phyloP scores from a whole-genome alignment of 2,888 invertebrate species.

The Oxycera nigricornis region DNA sequence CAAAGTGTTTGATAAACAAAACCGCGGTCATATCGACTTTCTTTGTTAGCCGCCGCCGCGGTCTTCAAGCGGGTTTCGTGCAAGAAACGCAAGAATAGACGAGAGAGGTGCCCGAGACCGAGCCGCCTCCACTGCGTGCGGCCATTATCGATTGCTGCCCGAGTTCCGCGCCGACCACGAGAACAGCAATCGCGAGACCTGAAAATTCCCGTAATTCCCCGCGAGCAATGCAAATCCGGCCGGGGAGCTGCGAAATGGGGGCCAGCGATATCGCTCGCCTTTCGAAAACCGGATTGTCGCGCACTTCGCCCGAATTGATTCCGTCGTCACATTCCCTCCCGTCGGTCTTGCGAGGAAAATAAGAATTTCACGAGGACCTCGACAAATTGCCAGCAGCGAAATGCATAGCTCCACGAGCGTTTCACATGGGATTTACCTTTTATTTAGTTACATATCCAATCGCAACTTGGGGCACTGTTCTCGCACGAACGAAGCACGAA shows the following conservation, averaged over 20 bases:
- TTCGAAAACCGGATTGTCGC: slow-evolving; percentile 16
- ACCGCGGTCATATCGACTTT: too few species aligned
- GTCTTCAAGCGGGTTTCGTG: background rate
- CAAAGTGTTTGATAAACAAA: too few species aligned
- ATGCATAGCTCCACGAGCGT: background rate
- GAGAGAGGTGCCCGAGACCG: background rate
- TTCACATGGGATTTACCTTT: slow-evolving; percentile 17
- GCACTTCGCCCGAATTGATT: slow-evolving; percentile 1
- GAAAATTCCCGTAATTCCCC: background rate
- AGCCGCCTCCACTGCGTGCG: background rate
- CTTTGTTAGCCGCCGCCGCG: too few species aligned
- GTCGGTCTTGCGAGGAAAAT: background rate
- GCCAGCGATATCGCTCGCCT: background rate
- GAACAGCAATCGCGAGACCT: background rate
- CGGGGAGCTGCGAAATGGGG: slow-evolving; percentile 3
- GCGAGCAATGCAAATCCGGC: background rate
- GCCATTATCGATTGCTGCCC: slow-evolving; percentile 10
- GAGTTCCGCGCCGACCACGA: background rate
- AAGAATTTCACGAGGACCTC: background rate
- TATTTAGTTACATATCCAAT: slow-evolving; percentile 32
- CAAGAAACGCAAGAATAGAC: background rate
- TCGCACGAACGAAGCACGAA: slow-evolving; percentile 26
- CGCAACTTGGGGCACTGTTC: slow-evolving; percentile 11
- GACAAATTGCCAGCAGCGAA: background rate
- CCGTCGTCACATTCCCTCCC: background rate